phyloP scores from a whole-genome alignment of 2,888 invertebrate genomes.

The Tetranychus piercei region DNA sequence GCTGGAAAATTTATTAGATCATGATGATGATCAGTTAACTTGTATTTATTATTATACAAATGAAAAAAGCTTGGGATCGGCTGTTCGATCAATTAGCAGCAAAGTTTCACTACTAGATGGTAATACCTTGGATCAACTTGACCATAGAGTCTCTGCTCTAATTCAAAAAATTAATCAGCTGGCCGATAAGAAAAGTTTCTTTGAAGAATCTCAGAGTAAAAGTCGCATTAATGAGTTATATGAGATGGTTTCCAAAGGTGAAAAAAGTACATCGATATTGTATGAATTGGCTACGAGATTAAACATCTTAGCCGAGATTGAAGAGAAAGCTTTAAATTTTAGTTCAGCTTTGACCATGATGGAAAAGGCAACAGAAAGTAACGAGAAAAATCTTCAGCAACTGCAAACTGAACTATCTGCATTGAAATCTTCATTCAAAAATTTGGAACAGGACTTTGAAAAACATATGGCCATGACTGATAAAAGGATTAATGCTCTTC shows the following conservation, averaged over 20 bases:
- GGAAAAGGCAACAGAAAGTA: not conserved
- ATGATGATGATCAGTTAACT: conserved; percentile 53
- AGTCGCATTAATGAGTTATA: conserved; percentile 47
- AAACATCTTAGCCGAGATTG: not conserved
- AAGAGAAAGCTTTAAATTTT: conserved; percentile 2
- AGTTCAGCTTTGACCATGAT: not conserved
- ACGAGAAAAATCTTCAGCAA: not conserved
- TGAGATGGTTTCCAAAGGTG: conserved; percentile 39
- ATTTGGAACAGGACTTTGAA: not conserved
- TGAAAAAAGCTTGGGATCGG: conserved; percentile 40
- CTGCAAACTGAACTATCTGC: not conserved
- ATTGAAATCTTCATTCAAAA: not conserved
- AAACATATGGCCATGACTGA: not conserved
- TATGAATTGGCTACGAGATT: not conserved
- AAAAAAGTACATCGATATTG: conserved; percentile 1
- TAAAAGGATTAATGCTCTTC: not conserved
- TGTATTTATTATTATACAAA: conserved; percentile 30
- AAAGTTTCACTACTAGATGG: conserved; percentile 62
- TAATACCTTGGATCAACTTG: conserved; percentile 60
- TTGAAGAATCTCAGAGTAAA: conserved; percentile 37
- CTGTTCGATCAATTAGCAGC: conserved; percentile 56
- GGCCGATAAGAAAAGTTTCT: conserved; percentile 41
- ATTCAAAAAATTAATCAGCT: conserved; percentile 57
- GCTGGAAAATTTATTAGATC: conserved; percentile 62
- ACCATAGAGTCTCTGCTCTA: conserved; percentile 55